Evolutionary conservation across 2,113 vertebrate species (phyloP).

Genomic region (Microtus oregoni): DNA sequence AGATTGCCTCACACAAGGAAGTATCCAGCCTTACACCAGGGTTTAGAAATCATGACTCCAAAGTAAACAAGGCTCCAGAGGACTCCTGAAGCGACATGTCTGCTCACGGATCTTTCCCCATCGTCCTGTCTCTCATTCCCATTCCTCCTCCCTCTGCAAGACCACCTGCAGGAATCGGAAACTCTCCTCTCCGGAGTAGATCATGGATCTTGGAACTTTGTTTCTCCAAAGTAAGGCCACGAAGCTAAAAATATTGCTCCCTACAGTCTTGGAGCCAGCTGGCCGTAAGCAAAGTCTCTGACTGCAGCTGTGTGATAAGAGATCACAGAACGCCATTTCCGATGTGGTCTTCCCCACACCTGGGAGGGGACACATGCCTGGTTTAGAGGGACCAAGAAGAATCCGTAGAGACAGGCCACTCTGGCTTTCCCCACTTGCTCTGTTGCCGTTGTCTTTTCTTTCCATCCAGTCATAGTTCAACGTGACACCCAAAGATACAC

Average conservation of each 20-base stretch:
- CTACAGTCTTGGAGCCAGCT: neutral
- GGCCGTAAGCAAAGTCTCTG: neutral
- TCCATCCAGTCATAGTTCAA: neutral
- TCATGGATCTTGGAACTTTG: neutral
- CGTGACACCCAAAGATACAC: neutral
- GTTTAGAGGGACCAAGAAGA: neutral
- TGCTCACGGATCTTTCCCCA: neutral
- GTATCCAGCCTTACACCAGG: too few species aligned
- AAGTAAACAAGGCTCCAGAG: neutral
- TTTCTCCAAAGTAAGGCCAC: neutral
- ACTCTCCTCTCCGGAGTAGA: neutral
- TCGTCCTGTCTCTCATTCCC: neutral
- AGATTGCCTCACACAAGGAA: neutral
- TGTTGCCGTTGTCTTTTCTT: neutral
- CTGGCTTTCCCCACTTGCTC: neutral
- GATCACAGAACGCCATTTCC: neutral
- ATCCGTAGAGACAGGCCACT: neutral
- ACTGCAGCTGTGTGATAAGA: too few species aligned
- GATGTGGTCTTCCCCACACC: neutral
- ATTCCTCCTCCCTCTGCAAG: neutral
- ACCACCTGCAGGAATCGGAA: neutral
- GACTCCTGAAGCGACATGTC: rapidly evolving
- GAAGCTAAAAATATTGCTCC: neutral
- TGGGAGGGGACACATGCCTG: neutral
- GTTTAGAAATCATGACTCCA: neutral